Evolutionary conservation across 1,140 invertebrate species (phyloP).

Genomic region (Scaptodrosophila lebanonensis): DNA sequence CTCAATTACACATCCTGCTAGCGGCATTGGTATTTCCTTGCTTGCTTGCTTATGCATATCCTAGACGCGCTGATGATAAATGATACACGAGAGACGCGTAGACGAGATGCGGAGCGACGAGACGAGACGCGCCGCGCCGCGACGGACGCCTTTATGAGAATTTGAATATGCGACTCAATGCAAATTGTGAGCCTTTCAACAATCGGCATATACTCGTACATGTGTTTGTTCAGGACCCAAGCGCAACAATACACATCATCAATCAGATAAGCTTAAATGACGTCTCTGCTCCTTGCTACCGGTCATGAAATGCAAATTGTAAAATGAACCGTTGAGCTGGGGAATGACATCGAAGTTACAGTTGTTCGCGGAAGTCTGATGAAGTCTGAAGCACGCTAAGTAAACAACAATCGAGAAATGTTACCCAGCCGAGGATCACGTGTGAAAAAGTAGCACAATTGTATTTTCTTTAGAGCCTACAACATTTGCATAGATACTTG

Average conservation of each 20-base stretch:
- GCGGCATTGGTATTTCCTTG: no score
- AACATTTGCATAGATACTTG: slow-evolving; percentile 36
- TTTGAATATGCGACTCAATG: slow-evolving; percentile 68
- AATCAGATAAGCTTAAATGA: slow-evolving; percentile 76
- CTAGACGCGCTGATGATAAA: slow-evolving; percentile 54
- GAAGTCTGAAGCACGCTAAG: slow-evolving; percentile 39
- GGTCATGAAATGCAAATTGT: slow-evolving; percentile 62
- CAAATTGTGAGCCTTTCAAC: slow-evolving; percentile 62
- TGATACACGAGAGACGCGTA: slow-evolving; percentile 39
- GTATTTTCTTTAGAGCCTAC: not conserved
- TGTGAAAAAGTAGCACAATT: no score
- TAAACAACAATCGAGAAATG: slow-evolving; percentile 68
- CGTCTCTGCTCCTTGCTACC: slow-evolving; percentile 42
- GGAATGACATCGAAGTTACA: slow-evolving; percentile 69
- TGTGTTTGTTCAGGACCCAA: slow-evolving; percentile 61
- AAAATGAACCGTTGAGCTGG: slow-evolving; percentile 62
- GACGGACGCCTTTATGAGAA: slow-evolving; percentile 49
- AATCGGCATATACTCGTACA: slow-evolving; percentile 17
- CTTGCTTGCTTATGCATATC: slow-evolving; percentile 12
- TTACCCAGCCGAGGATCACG: no score
- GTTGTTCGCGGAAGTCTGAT: slow-evolving; percentile 29
- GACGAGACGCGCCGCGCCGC: slow-evolving; percentile 9
- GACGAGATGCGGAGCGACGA: slow-evolving; percentile 32
- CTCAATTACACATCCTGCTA: slow-evolving; percentile 67
- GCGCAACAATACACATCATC: slow-evolving; percentile 51